Conservation (phyloP, 2,113 vertebrate species). For the Sitta europaea region DNA sequence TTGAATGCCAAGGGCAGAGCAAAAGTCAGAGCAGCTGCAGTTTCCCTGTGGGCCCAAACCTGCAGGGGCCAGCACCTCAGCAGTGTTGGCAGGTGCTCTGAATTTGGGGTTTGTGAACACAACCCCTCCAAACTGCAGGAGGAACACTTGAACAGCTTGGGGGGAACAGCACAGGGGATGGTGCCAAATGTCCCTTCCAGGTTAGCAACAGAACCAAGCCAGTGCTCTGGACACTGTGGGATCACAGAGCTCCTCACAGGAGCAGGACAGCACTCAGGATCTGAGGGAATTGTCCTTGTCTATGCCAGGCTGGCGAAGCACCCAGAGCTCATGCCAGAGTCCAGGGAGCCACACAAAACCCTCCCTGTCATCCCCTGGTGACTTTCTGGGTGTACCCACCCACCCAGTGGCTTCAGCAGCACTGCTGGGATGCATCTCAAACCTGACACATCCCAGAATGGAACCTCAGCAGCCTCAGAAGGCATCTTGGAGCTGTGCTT, state of each 20-base stretch:
- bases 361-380: neutral
- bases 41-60: neutral
- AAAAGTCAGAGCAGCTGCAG: neutral
- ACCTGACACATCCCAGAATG: neutral
- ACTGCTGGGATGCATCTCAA: neutral
- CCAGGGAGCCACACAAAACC: neutral
- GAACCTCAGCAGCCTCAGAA: neutral
- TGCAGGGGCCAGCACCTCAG: neutral
- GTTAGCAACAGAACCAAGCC: accelerated
- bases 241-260: neutral
- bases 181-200: neutral
- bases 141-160: neutral
- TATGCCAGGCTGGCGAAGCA: neutral
- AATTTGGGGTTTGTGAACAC: neutral
- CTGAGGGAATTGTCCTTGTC: neutral
- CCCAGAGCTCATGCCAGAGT: neutral
- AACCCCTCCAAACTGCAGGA: accelerated
- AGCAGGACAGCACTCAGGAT: neutral
- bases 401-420: neutral
- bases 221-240: neutral
- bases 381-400: neutral
- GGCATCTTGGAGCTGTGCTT: neutral
- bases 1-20: neutral
- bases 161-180: neutral
- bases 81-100: neutral